These are phyloP conservation scores for Lacerta bilineata DNA, from an alignment of 2,797 vertebrate genomes.

Conservation along the genomic window DNA sequence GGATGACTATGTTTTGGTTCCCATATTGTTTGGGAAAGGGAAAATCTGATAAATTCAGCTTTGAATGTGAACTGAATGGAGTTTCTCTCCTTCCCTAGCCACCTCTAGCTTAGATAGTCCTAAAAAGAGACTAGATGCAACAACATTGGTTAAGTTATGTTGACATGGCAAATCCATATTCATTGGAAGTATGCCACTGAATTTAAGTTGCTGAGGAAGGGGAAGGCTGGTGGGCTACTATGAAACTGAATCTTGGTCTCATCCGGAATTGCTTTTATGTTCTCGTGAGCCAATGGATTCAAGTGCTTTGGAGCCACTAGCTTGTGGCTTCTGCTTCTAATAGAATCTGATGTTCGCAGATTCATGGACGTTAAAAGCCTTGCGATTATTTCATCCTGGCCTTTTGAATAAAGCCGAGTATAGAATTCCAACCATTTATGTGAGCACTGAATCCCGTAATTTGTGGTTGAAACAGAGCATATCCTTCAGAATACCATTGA, in stretches of 20 bases:
- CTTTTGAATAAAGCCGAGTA: constrained; percentile 1
- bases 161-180: not conserved
- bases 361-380: constrained; percentile 1
- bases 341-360: not conserved
- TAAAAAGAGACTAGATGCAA: no score
- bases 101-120: no score
- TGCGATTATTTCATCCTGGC: constrained; percentile 30
- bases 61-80: no score
- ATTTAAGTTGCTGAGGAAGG: not conserved
- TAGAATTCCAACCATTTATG: constrained; percentile 30
- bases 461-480: constrained; percentile 47
- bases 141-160: no score
- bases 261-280: not conserved
- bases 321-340: constrained; percentile 3
- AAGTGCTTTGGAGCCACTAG: not conserved
- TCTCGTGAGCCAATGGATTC: not conserved
- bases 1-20: no score
- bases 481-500: constrained; percentile 30
- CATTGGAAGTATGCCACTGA: not conserved
- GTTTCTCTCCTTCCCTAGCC: no score
- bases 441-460: constrained; percentile 30
- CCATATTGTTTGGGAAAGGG: no score
- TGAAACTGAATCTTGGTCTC: not conserved
- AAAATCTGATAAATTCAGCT: no score
- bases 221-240: not conserved